phyloP scores from a whole-genome alignment of 2,888 invertebrate species.

The Rhagonycha fulva region DNA sequence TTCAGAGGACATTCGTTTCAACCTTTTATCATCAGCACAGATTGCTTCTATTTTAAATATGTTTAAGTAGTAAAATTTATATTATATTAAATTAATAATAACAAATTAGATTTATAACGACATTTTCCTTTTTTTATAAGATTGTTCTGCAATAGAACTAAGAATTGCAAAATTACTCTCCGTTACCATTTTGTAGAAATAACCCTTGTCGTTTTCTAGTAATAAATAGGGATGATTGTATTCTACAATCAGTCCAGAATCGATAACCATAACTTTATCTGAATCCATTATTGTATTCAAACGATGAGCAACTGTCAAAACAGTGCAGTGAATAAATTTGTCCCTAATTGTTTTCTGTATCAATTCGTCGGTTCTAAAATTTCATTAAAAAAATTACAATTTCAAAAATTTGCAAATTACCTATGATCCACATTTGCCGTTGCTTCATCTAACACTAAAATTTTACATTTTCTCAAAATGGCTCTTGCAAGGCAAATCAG shows the following conservation, averaged over 20 bases:
- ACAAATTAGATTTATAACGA: neutral
- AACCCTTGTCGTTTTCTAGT: conserved; percentile 62
- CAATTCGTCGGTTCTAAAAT: conserved; percentile 70
- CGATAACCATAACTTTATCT: conserved; percentile 78
- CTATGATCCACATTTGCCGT: conserved; percentile 89
- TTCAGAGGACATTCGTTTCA: no score
- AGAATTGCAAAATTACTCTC: conserved; percentile 52
- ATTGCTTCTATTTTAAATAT: no score
- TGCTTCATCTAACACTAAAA: conserved; percentile 87
- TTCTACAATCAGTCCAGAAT: conserved; percentile 74
- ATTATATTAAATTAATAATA: no score
- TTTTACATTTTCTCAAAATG: conserved; percentile 75
- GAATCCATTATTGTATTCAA: conserved; percentile 83
- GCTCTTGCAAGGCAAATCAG: conserved; percentile 85
- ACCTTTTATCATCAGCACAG: no score
- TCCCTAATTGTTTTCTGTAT: conserved; percentile 75
- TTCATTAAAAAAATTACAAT: neutral
- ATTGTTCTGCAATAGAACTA: conserved; percentile 55
- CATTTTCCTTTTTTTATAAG: conserved; percentile 39
- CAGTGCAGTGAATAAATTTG: conserved; percentile 72
- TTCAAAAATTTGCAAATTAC: conserved; percentile 52
- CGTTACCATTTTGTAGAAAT: conserved; percentile 65
- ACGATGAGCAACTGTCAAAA: conserved; percentile 79
- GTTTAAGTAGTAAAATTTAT: no score
- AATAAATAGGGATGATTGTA: conserved; percentile 75